Conservation (phyloP, 2,888 invertebrate genomes). For the Oligia fasciuncula region DNA sequence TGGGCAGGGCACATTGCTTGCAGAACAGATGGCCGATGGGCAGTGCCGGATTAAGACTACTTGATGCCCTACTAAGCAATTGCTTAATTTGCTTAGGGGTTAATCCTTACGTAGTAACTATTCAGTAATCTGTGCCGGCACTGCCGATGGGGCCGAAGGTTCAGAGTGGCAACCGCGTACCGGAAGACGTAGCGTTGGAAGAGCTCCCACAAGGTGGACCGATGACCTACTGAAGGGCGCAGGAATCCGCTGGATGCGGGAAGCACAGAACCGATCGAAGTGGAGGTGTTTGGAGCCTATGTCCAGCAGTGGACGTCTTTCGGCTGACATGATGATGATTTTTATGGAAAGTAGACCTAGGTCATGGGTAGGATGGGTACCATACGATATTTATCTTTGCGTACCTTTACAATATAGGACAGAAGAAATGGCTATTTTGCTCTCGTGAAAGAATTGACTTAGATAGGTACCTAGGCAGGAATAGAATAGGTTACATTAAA, state of each 20-base stretch:
- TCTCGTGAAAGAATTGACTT: neutral
- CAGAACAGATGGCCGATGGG: neutral
- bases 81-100: too few species aligned
- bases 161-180: neutral
- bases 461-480: too few species aligned
- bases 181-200: neutral
- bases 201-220: neutral
- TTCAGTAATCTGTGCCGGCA: too few species aligned
- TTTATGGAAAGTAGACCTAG: neutral
- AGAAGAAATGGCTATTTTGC: neutral
- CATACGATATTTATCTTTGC: neutral
- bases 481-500: too few species aligned
- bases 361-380: neutral
- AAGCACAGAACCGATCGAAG: neutral
- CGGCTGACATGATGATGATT: neutral
- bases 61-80: too few species aligned
- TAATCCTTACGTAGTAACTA: too few species aligned
- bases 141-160: neutral
- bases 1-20: neutral
- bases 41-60: too few species aligned
- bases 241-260: neutral
- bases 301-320: neutral
- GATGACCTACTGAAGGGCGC: neutral
- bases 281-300: neutral
- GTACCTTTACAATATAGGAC: neutral